phyloP scores from a whole-genome alignment of 2,113 vertebrate genomes.

The Cyphomyrus discorhynchus region DNA sequence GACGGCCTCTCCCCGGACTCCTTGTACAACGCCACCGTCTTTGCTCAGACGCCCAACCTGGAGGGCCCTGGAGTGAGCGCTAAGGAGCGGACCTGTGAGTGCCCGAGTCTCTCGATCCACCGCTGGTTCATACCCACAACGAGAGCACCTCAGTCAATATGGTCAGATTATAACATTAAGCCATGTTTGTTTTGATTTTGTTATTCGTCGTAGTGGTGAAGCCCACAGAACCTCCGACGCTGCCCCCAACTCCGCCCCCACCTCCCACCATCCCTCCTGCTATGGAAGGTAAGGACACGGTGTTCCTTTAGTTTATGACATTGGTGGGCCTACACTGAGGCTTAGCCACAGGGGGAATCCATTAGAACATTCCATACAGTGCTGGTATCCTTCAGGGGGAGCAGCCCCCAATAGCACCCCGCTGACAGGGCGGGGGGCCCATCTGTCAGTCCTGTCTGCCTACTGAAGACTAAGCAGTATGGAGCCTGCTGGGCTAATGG shows the following conservation, averaged over 20 bases:
- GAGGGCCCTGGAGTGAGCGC: conserved; percentile 84
- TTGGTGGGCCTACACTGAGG: background rate
- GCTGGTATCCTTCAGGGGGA: background rate
- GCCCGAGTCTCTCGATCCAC: background rate
- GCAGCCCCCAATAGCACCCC: background rate
- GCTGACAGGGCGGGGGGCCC: background rate
- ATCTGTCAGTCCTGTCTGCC: background rate
- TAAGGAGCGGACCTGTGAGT: conserved; percentile 79
- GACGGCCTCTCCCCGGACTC: conserved; percentile 77
- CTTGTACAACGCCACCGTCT: conserved; percentile 79
- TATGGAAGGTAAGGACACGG: conserved; percentile 72
- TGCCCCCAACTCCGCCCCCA: conserved; percentile 78
- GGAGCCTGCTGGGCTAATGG: conserved; percentile 13
- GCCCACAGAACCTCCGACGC: conserved; percentile 81
- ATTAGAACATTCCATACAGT: background rate
- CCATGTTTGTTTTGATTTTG: background rate
- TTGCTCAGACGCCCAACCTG: conserved; percentile 85
- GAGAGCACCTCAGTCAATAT: background rate
- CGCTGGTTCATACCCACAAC: background rate
- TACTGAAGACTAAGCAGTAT: background rate
- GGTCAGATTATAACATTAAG: background rate
- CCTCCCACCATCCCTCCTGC: conserved; percentile 83
- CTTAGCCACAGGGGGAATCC: background rate
- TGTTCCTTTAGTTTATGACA: background rate
- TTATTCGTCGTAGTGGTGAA: conserved; percentile 68